Conservation (phyloP, 1,140 invertebrate genomes). For the Phthorimaea operculella region DNA sequence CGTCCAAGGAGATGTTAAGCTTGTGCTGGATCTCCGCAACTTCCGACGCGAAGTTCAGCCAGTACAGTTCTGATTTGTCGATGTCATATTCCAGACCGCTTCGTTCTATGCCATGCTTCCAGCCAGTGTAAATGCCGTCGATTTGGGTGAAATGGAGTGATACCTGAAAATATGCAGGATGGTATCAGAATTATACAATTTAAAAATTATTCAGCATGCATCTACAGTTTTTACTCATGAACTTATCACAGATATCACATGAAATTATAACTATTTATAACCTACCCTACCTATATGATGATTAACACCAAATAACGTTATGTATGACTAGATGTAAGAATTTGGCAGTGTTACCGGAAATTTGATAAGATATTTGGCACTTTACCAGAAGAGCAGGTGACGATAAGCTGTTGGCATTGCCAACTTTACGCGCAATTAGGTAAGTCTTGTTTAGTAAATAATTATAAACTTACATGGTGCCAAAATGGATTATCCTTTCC, state of each 20-base stretch:
- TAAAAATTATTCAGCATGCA: no score
- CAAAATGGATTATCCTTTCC: constrained; percentile 75
- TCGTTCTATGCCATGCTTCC: constrained; percentile 73
- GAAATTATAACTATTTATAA: no score
- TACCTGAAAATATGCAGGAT: constrained; percentile 61
- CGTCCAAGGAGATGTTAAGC: constrained; percentile 49
- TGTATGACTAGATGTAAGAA: no score
- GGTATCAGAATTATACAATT: no score
- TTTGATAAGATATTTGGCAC: background rate
- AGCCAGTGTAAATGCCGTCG: constrained; percentile 75
- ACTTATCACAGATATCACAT: no score
- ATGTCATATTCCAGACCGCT: constrained; percentile 72
- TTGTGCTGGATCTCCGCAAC: constrained; percentile 73
- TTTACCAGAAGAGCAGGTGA: background rate
- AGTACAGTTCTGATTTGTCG: constrained; percentile 74
- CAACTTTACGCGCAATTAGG: no score
- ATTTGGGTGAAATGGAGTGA: constrained; percentile 77
- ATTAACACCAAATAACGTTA: no score
- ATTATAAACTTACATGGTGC: constrained; percentile 75
- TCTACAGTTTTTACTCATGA: no score
- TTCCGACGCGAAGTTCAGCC: constrained; percentile 82
- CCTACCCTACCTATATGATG: no score
- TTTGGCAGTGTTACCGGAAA: no score
- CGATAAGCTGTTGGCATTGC: background rate
- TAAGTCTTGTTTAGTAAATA: no score